Evolutionary conservation across 2,113 vertebrate species (phyloP).

Genomic region (Cephalopterus ornatus): DNA sequence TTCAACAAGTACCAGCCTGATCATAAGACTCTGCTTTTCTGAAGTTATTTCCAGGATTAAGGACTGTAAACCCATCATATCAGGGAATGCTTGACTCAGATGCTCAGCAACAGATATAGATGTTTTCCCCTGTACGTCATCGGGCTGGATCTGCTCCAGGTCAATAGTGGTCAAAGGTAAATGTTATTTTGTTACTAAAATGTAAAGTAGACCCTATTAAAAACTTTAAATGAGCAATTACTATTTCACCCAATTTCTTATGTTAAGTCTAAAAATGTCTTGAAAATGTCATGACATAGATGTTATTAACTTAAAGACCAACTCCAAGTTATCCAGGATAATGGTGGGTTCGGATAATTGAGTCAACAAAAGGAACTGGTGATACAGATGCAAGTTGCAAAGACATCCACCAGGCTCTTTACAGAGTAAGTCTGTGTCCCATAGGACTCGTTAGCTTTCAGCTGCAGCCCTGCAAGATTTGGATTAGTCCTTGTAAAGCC

Average conservation of each 20-base stretch:
- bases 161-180: background rate
- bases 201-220: background rate
- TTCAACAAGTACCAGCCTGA: background rate
- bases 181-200: background rate
- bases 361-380: background rate
- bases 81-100: background rate
- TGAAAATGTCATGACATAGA: background rate
- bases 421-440: background rate
- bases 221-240: background rate
- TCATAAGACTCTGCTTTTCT: background rate
- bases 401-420: background rate
- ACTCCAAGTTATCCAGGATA: background rate
- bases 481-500: background rate
- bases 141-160: background rate
- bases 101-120: background rate
- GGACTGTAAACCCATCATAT: background rate
- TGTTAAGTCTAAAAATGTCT: background rate
- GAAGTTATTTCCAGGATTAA: constrained; percentile 32
- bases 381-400: fast-evolving
- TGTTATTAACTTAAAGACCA: background rate
- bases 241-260: background rate
- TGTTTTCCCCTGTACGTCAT: background rate
- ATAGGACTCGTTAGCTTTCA: background rate
- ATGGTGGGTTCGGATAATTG: background rate
- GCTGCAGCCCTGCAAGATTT: background rate